Conservation (phyloP, 2,797 vertebrate species). For the Emydoidea blandingii region DNA sequence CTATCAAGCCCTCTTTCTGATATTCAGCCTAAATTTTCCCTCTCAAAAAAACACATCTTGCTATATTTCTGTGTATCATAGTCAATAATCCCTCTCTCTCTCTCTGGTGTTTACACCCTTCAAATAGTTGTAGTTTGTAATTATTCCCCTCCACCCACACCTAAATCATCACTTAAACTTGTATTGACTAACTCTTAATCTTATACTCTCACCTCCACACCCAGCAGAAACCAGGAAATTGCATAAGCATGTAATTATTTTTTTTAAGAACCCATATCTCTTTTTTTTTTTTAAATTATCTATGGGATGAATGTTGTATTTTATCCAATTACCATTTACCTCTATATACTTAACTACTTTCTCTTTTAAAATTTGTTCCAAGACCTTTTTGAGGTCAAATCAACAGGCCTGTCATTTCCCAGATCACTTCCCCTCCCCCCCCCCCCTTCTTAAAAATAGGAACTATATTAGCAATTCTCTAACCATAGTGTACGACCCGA, state of each 20-base stretch:
- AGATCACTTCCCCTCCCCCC: too few species aligned
- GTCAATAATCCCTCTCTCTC: background rate
- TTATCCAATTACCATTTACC: too few species aligned
- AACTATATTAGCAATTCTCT: too few species aligned
- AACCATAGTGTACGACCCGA: too few species aligned
- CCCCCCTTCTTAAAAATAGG: too few species aligned
- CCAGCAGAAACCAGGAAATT: background rate
- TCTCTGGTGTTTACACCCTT: background rate
- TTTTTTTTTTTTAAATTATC: too few species aligned
- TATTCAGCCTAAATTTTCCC: background rate
- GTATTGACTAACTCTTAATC: rapidly evolving
- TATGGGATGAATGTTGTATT: too few species aligned
- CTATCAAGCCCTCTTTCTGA: background rate
- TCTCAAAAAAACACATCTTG: background rate
- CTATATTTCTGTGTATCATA: background rate
- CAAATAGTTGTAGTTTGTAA: rapidly evolving
- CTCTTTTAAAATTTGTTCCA: too few species aligned
- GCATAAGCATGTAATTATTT: background rate
- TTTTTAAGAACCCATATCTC: too few species aligned
- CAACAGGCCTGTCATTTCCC: too few species aligned
- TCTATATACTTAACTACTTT: too few species aligned
- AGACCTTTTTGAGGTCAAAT: too few species aligned
- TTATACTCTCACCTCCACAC: background rate
- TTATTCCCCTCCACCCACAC: background rate
- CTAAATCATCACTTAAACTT: background rate